Evolutionary conservation across 2,113 vertebrate genomes (phyloP).

Genomic region (Cygnus atratus): DNA sequence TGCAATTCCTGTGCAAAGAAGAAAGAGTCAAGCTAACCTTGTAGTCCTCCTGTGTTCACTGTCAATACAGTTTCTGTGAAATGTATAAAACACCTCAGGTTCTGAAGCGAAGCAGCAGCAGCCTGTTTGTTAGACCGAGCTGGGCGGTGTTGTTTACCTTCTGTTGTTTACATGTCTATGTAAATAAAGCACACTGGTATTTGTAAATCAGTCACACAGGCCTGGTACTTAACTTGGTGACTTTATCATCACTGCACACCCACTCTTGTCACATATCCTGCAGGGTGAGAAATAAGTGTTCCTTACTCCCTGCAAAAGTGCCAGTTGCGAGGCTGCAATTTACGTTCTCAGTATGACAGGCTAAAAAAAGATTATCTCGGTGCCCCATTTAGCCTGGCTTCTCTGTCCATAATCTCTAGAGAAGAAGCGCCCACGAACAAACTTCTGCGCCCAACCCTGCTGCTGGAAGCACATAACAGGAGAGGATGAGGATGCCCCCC

Average conservation of each 20-base stretch:
- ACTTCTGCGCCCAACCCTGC: accelerated
- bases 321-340: neutral
- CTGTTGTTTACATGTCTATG: conserved; percentile 72
- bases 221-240: neutral
- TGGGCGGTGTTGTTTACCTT: conserved; percentile 60
- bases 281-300: neutral
- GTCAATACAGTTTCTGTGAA: conserved; percentile 64
- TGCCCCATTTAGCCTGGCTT: neutral
- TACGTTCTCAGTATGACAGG: neutral
- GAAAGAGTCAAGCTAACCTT: conserved; percentile 10
- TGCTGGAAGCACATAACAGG: neutral
- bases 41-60: conserved; percentile 34
- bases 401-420: neutral
- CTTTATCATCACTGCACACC: neutral
- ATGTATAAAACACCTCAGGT: conserved; percentile 64
- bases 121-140: conserved; percentile 46
- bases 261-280: neutral
- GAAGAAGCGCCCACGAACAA: neutral
- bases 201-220: conserved; percentile 48
- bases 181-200: conserved; percentile 69
- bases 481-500: neutral
- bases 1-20: neutral
- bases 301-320: neutral
- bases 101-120: conserved; percentile 54
- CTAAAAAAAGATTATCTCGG: neutral